Evolutionary conservation across 1,140 invertebrate genomes (phyloP).

Genomic region (Chelonus insularis): DNA sequence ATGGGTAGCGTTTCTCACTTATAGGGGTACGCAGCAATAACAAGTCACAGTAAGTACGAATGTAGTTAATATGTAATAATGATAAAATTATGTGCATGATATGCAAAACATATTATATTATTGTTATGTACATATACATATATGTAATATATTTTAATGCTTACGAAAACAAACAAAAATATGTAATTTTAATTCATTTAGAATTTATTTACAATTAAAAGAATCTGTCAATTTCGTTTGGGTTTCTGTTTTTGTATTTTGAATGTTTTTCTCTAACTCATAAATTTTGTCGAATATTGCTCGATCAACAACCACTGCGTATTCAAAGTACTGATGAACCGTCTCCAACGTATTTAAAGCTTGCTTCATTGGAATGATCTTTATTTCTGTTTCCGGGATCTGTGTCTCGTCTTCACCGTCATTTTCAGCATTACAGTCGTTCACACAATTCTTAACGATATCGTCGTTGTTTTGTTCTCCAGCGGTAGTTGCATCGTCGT

Average conservation of each 20-base stretch:
- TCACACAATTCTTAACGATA: conserved; percentile 26
- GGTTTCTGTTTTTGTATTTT: conserved; percentile 23
- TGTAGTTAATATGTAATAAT: too few relatives aligned
- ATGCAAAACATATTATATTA: too few relatives aligned
- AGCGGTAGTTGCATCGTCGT: conserved; percentile 23
- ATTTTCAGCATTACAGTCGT: conserved; percentile 5
- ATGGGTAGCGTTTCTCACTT: conserved; percentile 20
- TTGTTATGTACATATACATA: neutral
- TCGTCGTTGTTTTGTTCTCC: conserved; percentile 27
- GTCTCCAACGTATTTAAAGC: conserved; percentile 26
- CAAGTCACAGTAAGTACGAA: neutral
- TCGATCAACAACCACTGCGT: conserved; percentile 15
- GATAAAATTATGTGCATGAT: too few relatives aligned
- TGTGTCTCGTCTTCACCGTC: conserved; percentile 19
- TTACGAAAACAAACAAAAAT: conserved; percentile 2
- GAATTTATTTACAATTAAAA: neutral
- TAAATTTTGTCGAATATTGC: conserved; percentile 29
- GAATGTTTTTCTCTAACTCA: conserved; percentile 20
- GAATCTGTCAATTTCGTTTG: conserved; percentile 23
- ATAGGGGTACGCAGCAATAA: conserved; percentile 14
- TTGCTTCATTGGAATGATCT: conserved; percentile 27
- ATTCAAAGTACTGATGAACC: conserved; percentile 24
- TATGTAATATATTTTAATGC: conserved; percentile 1
- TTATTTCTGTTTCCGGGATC: conserved; percentile 14
- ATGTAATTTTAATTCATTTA: neutral